These are phyloP conservation scores for Ancistrus triradiatus DNA, from an alignment of 2,113 vertebrate species.

Conservation along the genomic window DNA sequence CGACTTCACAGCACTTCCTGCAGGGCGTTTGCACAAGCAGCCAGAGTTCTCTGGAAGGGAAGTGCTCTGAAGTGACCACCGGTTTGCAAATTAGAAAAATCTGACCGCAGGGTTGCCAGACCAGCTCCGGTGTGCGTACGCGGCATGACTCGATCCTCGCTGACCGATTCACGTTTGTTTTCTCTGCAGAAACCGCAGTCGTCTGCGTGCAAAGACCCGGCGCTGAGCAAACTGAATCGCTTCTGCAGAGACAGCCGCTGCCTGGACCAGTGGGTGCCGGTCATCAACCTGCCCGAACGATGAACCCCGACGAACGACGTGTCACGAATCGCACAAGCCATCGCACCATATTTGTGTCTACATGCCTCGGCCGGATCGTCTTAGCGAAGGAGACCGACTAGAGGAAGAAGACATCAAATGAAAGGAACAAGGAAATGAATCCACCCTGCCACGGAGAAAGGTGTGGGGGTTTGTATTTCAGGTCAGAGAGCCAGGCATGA, in stretches of 20 bases:
- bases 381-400: constrained; percentile 33
- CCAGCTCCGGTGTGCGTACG: neutral
- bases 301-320: constrained; percentile 61
- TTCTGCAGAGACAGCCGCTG: constrained; percentile 94
- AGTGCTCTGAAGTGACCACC: constrained; percentile 31
- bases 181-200: constrained; percentile 81
- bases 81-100: constrained; percentile 33
- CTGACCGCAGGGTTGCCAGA: neutral
- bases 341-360: constrained; percentile 71
- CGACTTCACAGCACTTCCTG: constrained; percentile 46
- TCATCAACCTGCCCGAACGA: constrained; percentile 89
- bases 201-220: constrained; percentile 82
- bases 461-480: constrained; percentile 51
- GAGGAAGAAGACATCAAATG: constrained; percentile 11
- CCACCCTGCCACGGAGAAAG: constrained; percentile 46
- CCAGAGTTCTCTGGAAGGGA: constrained; percentile 43
- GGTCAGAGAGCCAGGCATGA: constrained; percentile 28
- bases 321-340: constrained; percentile 51
- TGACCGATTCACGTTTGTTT: constrained; percentile 15
- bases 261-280: constrained; percentile 92
- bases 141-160: neutral
- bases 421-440: constrained; percentile 36
- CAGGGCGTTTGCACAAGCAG: constrained; percentile 36
- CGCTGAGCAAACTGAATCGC: constrained; percentile 84
- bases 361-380: constrained; percentile 61